phyloP scores from a whole-genome alignment of 2,888 invertebrate genomes.

The Philereme transversata region DNA sequence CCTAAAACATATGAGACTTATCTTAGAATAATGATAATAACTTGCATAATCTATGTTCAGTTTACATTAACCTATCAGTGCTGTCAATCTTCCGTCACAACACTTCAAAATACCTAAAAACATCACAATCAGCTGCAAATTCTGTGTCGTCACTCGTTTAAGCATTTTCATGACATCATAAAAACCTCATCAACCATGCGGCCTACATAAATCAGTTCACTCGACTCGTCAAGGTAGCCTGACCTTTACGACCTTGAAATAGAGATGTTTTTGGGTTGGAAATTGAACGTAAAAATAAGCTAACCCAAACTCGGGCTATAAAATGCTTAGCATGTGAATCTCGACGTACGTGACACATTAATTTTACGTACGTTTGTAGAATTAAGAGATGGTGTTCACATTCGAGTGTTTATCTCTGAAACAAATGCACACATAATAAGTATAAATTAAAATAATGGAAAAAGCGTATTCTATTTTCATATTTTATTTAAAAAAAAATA shows the following conservation, averaged over 20 bases:
- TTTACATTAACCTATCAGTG: slow-evolving; percentile 24
- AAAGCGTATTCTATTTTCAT: no score
- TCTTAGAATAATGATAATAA: no score
- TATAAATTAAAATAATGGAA: no score
- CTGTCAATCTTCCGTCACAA: slow-evolving; percentile 20
- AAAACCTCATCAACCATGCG: slow-evolving; percentile 60
- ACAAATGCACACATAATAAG: slow-evolving; percentile 12
- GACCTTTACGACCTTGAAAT: slow-evolving; percentile 13
- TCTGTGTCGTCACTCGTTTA: slow-evolving; percentile 55
- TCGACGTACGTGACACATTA: slow-evolving; percentile 36
- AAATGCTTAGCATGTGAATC: slow-evolving; percentile 43
- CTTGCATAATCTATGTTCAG: slow-evolving; percentile 12
- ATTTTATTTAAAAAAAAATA: not conserved
- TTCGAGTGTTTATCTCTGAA: slow-evolving; percentile 18
- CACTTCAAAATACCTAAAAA: slow-evolving; percentile 33
- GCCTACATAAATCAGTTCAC: slow-evolving; percentile 56
- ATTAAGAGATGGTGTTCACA: slow-evolving; percentile 29
- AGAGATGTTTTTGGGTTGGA: slow-evolving; percentile 11
- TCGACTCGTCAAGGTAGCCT: slow-evolving; percentile 14
- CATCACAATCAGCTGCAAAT: slow-evolving; percentile 36
- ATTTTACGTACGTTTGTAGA: slow-evolving; percentile 35
- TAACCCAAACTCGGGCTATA: slow-evolving; percentile 30
- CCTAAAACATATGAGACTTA: no score
- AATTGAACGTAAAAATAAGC: slow-evolving; percentile 32
- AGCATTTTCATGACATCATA: slow-evolving; percentile 72